phyloP scores from a whole-genome alignment of 1,140 invertebrate genomes.

The Oscheius sp. region DNA sequence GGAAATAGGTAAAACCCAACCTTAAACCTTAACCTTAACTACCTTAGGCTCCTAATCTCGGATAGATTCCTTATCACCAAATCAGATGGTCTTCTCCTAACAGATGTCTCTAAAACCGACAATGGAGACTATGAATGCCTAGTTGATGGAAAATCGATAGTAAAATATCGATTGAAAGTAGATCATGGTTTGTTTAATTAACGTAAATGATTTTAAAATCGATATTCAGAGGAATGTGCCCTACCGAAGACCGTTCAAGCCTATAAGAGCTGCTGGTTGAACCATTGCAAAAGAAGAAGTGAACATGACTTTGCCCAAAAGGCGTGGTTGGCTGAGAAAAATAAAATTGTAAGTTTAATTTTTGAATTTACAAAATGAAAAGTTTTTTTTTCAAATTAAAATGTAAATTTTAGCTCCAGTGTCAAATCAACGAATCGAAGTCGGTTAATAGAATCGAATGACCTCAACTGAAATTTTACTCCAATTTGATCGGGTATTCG shows the following conservation, averaged over 20 bases:
- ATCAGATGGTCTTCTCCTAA: not conserved
- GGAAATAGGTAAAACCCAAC: not conserved
- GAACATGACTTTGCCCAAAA: not conserved
- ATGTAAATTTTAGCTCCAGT: not conserved
- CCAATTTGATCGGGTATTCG: too few species aligned
- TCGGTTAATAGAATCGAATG: not conserved
- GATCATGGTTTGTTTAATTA: not conserved
- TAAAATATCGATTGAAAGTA: constrained; percentile 6
- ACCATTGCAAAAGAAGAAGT: constrained; percentile 3
- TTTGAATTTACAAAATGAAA: too few species aligned
- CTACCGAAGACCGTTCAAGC: constrained; percentile 3
- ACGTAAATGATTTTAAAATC: not conserved
- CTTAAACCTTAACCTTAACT: not conserved
- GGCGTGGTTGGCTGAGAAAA: not conserved
- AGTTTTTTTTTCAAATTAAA: not conserved
- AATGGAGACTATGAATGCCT: constrained; percentile 14
- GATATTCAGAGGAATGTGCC: constrained; percentile 5
- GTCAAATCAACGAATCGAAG: constrained; percentile 19
- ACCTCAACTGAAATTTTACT: too few species aligned
- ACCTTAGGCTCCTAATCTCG: not conserved
- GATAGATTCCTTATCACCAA: not conserved
- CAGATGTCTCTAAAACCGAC: not conserved
- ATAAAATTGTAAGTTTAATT: constrained; percentile 17
- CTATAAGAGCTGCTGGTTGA: not conserved
- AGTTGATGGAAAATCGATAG: not conserved